Evolutionary conservation across 2,113 vertebrate genomes (phyloP).

Genomic region (Crotalus tigris): DNA sequence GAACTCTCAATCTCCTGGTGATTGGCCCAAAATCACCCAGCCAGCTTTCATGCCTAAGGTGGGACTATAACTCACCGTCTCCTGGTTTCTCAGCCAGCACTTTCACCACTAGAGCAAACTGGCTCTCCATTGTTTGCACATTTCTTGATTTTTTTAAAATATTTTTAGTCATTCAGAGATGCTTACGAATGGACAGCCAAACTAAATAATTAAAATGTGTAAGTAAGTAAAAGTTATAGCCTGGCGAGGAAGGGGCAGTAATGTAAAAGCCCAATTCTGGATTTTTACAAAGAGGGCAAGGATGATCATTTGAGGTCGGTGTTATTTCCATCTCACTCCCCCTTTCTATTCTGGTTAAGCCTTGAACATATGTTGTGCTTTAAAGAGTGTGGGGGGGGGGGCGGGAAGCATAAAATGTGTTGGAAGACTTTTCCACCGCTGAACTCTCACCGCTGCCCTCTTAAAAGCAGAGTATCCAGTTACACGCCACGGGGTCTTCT

Average conservation of each 20-base stretch:
- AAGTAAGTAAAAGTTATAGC: neutral
- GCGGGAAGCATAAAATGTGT: neutral
- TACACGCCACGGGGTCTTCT: constrained; percentile 10
- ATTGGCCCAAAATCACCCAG: no score
- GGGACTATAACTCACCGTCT: neutral
- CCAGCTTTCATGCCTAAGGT: neutral
- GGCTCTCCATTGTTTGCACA: neutral
- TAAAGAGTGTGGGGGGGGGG: neutral
- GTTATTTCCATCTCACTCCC: neutral
- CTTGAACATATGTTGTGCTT: neutral
- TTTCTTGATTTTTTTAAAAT: neutral
- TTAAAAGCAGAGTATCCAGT: constrained; percentile 46
- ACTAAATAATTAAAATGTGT: neutral
- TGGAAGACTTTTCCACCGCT: constrained; percentile 61
- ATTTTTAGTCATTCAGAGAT: neutral
- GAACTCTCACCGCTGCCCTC: constrained; percentile 41
- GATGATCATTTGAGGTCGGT: neutral
- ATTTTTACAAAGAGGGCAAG: neutral
- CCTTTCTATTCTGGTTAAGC: neutral
- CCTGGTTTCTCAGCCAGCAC: neutral
- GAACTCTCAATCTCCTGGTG: no score
- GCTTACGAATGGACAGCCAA: neutral
- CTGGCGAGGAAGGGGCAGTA: neutral
- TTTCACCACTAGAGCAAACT: neutral
- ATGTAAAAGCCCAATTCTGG: neutral